Evolutionary conservation across 1,140 invertebrate species (phyloP).

Genomic region (Meloidogyne floridensis): DNA sequence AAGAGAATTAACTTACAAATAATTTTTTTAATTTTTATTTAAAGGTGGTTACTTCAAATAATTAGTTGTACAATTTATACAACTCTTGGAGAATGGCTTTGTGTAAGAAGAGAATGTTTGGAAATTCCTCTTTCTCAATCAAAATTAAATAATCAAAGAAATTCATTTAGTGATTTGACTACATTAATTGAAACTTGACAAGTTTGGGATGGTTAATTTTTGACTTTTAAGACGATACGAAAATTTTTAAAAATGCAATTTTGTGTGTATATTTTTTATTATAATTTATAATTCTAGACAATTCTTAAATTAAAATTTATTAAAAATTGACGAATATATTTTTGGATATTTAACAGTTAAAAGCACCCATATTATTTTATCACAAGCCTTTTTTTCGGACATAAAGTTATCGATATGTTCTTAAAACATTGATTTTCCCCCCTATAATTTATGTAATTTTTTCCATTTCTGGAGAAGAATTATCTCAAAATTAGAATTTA

Average conservation of each 20-base stretch:
- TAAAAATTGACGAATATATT: not conserved
- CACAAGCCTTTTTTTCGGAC: too few relatives aligned
- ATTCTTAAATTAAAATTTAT: not conserved
- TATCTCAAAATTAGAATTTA: too few relatives aligned
- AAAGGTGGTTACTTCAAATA: constrained; percentile 40
- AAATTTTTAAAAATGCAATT: not conserved
- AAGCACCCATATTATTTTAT: too few relatives aligned
- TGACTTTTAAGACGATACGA: not conserved
- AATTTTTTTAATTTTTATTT: constrained; percentile 10
- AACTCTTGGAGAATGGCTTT: constrained; percentile 41
- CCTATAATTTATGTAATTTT: too few relatives aligned
- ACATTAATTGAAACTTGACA: not conserved
- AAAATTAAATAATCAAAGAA: not conserved
- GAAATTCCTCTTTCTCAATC: constrained; percentile 38
- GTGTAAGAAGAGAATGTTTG: constrained; percentile 29
- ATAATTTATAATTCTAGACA: not conserved
- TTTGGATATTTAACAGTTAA: not conserved
- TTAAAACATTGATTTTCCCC: too few relatives aligned
- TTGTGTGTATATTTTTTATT: too few relatives aligned
- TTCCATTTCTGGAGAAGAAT: too few relatives aligned
- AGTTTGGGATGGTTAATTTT: not conserved
- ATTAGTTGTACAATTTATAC: constrained; percentile 38
- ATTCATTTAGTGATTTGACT: not conserved
- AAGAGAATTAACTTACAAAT: too few relatives aligned
- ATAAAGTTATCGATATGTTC: too few relatives aligned